phyloP scores from a whole-genome alignment of 2,113 vertebrate genomes.

The Psittacula cyanocephala region DNA sequence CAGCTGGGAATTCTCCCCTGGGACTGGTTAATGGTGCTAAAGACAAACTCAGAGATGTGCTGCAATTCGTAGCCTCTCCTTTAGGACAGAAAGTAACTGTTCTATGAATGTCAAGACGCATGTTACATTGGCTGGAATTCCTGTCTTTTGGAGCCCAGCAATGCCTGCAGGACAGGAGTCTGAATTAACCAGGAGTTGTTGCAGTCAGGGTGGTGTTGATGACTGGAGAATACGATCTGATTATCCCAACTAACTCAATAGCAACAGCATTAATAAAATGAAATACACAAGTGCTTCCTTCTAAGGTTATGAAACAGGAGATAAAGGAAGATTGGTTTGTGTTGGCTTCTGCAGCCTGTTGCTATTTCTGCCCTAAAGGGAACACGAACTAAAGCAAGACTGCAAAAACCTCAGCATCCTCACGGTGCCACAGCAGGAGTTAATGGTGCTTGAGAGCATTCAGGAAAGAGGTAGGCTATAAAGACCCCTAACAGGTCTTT shows the following conservation, averaged over 20 bases:
- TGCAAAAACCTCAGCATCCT: neutral
- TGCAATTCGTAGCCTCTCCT: conserved; percentile 25
- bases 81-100: conserved; percentile 29
- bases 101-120: neutral
- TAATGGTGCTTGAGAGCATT: neutral
- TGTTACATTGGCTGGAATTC: conserved; percentile 27
- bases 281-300: neutral
- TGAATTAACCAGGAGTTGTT: neutral
- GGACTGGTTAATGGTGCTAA: conserved; percentile 25
- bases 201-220: neutral
- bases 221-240: neutral
- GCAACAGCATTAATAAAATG: neutral
- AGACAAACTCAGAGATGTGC: neutral
- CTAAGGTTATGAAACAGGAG: neutral
- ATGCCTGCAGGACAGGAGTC: conserved; percentile 17
- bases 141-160: neutral
- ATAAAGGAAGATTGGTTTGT: neutral
- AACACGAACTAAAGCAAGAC: neutral
- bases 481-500: neutral
- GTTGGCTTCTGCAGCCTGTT: neutral
- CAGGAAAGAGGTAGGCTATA: neutral
- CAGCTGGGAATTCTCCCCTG: conserved; percentile 21
- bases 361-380: neutral
- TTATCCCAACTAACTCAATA: neutral
- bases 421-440: neutral